These are phyloP conservation scores for Melopsittacus undulatus DNA, from an alignment of 2,797 vertebrate genomes.

Conservation along the genomic window DNA sequence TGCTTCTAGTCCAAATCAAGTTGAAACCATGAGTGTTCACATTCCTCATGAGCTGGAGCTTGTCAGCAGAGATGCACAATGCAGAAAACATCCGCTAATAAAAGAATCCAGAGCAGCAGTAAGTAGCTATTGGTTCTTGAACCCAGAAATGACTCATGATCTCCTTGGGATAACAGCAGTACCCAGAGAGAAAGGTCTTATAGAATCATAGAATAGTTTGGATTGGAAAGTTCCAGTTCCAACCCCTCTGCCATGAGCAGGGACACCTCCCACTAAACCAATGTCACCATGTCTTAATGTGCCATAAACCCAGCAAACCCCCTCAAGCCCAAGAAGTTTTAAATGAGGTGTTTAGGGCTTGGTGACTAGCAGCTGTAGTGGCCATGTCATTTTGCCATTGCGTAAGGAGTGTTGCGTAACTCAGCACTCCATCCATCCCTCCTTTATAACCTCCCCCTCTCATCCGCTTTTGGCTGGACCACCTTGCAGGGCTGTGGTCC, in stretches of 20 bases:
- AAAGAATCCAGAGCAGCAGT: background rate
- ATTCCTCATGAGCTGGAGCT: background rate
- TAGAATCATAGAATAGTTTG: too few relatives aligned
- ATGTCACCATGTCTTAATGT: background rate
- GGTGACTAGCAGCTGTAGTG: background rate
- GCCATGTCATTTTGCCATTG: background rate
- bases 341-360: background rate
- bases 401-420: background rate
- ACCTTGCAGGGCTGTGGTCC: background rate
- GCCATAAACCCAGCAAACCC: background rate
- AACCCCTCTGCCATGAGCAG: too few relatives aligned
- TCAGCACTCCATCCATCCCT: background rate
- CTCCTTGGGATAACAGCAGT: background rate
- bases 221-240: too few relatives aligned
- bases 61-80: background rate
- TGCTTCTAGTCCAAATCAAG: background rate
- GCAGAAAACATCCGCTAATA: background rate
- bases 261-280: too few relatives aligned
- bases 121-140: background rate
- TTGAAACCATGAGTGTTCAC: background rate
- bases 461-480: background rate
- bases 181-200: background rate
- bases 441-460: background rate
- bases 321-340: background rate
- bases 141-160: background rate